Conservation (phyloP, 2,797 vertebrate species). For the Leptodactylus fallax region DNA sequence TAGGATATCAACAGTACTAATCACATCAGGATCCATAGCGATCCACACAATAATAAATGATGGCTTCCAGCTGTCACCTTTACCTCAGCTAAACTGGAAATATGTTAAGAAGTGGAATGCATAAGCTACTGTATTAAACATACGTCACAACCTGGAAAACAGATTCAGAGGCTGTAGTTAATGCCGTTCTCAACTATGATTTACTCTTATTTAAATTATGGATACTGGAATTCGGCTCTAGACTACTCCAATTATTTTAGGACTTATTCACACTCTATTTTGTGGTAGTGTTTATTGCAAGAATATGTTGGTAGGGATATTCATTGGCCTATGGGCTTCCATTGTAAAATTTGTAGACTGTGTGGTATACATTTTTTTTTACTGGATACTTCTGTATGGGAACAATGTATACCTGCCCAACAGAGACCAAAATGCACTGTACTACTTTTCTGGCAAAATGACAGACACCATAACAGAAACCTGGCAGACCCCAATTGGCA, state of each 20-base stretch:
- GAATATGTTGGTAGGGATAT: no score
- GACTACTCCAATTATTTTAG: not conserved
- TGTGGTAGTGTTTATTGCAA: no score
- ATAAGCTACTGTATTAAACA: not conserved
- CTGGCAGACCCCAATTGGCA: no score
- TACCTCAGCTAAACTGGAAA: not conserved
- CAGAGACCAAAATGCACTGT: no score
- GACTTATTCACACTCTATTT: no score
- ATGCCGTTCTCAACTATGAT: not conserved
- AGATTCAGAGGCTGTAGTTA: not conserved
- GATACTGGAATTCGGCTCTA: not conserved
- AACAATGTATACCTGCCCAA: no score
- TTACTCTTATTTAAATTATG: not conserved
- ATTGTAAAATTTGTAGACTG: no score
- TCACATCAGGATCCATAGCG: not conserved
- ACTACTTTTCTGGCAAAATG: no score
- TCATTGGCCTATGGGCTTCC: no score
- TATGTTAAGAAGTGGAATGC: conserved; percentile 14
- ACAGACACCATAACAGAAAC: no score
- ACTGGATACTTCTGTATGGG: no score
- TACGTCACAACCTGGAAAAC: not conserved
- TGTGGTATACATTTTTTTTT: no score
- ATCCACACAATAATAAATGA: not conserved
- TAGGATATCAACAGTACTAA: not conserved
- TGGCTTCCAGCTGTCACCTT: conserved; percentile 3